Evolutionary conservation across 2,113 vertebrate species (phyloP).

Genomic region (Mus musculus): DNA sequence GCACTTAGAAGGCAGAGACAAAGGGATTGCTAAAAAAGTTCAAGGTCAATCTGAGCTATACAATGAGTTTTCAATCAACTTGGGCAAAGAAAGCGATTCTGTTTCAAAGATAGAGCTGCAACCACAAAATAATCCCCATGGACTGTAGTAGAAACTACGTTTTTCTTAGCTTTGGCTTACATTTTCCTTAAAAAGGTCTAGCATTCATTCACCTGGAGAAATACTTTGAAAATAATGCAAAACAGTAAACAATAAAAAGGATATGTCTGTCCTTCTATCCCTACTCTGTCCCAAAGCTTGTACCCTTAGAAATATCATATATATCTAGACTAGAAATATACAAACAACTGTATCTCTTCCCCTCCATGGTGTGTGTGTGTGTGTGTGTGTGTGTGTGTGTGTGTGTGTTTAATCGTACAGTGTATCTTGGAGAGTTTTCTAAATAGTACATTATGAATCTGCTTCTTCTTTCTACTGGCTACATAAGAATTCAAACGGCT

Average conservation of each 20-base stretch:
- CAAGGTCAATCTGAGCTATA: neutral
- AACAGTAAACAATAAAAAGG: neutral
- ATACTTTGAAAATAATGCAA: neutral
- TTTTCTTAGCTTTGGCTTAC: neutral
- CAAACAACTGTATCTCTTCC: neutral
- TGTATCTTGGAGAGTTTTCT: neutral
- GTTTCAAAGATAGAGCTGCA: neutral
- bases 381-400: neutral
- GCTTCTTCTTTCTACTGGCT: neutral
- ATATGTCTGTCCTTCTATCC: neutral
- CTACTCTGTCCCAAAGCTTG: neutral
- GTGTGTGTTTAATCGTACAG: neutral
- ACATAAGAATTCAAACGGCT: neutral
- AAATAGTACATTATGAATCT: neutral
- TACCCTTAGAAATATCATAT: neutral
- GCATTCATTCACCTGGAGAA: constrained; percentile 1
- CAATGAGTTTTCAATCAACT: neutral
- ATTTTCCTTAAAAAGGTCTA: constrained; percentile 2
- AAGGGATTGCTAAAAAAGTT: neutral
- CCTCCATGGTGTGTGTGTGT: neutral
- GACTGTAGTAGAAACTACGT: neutral
- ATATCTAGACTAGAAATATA: neutral
- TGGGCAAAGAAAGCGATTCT: neutral
- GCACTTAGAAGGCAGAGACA: neutral
- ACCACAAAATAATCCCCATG: neutral